These are phyloP conservation scores for Beris chalybata DNA, from an alignment of 2,888 invertebrate genomes.

Conservation along the genomic window DNA sequence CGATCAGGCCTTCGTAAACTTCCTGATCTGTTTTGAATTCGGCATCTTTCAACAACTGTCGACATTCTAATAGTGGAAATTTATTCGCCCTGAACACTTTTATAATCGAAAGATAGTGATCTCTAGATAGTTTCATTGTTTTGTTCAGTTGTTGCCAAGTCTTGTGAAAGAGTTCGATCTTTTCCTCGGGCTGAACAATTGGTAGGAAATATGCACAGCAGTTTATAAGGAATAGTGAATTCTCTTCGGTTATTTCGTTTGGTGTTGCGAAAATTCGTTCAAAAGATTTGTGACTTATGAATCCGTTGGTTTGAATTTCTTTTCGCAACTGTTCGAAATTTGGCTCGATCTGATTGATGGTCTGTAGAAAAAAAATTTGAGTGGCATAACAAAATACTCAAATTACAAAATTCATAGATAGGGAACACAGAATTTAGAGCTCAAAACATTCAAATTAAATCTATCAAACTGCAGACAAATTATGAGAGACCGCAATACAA, in stretches of 20 bases:
- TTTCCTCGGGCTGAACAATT: constrained; percentile 56
- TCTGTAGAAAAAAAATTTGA: constrained; percentile 6
- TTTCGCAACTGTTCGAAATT: constrained; percentile 16
- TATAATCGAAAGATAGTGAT: constrained; percentile 61
- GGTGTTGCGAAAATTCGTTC: constrained; percentile 2
- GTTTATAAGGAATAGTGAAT: constrained; percentile 56
- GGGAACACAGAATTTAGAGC: too few relatives aligned
- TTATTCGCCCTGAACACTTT: constrained; percentile 64
- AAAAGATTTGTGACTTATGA: constrained; percentile 21
- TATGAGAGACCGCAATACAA: too few relatives aligned
- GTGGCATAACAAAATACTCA: not conserved
- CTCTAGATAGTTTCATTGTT: constrained; percentile 45
- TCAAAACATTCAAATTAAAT: too few relatives aligned
- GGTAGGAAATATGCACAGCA: constrained; percentile 63
- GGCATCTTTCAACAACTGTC: constrained; percentile 42
- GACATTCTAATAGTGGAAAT: constrained; percentile 52
- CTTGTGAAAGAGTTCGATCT: constrained; percentile 59
- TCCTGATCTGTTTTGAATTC: constrained; percentile 57
- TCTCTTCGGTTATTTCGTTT: constrained; percentile 37
- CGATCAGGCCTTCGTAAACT: constrained; percentile 63
- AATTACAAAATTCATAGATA: too few relatives aligned
- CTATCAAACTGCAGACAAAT: too few relatives aligned
- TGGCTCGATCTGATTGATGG: not conserved
- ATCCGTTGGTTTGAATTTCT: constrained; percentile 25
- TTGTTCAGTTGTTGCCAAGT: constrained; percentile 60